Evolutionary conservation across 2,113 vertebrate genomes (phyloP).

Genomic region (Neodontobutis hainanensis): DNA sequence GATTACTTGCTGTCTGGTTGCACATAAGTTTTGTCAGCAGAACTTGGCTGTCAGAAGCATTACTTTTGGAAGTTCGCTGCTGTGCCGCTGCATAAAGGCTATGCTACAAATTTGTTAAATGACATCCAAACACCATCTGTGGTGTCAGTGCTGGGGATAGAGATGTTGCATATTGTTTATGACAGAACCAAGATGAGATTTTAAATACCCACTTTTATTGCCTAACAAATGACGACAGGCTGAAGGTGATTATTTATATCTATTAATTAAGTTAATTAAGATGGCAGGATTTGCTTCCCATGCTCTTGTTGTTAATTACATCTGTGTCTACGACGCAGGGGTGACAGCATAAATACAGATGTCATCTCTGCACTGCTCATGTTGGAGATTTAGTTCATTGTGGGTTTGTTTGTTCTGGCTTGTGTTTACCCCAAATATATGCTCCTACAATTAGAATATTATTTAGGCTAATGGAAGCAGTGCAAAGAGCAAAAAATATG

Average conservation of each 20-base stretch:
- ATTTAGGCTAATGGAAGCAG: not conserved
- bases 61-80: constrained; percentile 40
- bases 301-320: constrained; percentile 71
- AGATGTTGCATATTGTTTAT: constrained; percentile 70
- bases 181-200: constrained; percentile 68
- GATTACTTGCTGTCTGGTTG: constrained; percentile 51
- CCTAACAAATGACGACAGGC: constrained; percentile 76
- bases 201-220: constrained; percentile 74
- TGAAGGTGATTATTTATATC: constrained; percentile 80
- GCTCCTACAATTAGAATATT: not conserved
- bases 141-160: constrained; percentile 46
- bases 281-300: constrained; percentile 64
- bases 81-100: constrained; percentile 30
- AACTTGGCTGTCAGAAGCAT: constrained; percentile 44
- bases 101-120: constrained; percentile 41
- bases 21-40: constrained; percentile 59
- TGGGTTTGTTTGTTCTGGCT: constrained; percentile 16
- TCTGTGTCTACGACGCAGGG: constrained; percentile 33
- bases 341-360: constrained; percentile 62
- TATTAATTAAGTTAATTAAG: constrained; percentile 80
- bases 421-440: not conserved
- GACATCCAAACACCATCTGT: constrained; percentile 67
- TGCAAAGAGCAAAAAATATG: not conserved
- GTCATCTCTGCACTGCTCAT: constrained; percentile 50
- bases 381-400: constrained; percentile 27